Evolutionary conservation across 2,797 vertebrate species (phyloP).

Genomic region (Peromyscus melanophrys): DNA sequence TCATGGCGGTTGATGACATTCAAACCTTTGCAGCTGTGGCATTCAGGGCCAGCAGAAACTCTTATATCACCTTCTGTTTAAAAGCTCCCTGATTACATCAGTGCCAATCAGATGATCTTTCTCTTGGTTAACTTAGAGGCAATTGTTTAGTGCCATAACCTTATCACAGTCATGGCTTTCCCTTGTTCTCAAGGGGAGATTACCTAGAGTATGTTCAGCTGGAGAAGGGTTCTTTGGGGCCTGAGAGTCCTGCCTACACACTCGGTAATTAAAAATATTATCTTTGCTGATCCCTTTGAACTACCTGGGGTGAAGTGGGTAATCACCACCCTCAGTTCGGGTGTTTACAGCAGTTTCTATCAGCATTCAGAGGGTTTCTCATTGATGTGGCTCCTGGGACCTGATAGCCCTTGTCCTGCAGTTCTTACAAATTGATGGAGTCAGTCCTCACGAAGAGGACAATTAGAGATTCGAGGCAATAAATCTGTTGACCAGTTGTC

Average conservation of each 20-base stretch:
- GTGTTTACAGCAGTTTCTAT: neutral
- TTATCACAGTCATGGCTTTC: neutral
- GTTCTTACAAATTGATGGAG: neutral
- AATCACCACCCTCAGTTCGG: neutral
- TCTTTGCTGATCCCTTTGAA: neutral
- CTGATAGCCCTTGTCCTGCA: neutral
- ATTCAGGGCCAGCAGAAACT: neutral
- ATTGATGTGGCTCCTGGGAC: neutral
- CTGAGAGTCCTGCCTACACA: neutral
- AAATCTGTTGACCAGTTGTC: neutral
- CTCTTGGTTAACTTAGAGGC: conserved; percentile 2
- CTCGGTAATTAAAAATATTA: neutral
- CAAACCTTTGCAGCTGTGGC: neutral
- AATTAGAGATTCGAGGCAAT: neutral
- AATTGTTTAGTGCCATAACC: neutral
- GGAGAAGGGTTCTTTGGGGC: neutral
- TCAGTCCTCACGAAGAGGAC: neutral
- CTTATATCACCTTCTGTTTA: neutral
- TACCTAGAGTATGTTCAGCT: no score
- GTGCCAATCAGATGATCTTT: conserved; percentile 33
- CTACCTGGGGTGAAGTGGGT: neutral
- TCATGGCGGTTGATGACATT: neutral
- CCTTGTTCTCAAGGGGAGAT: neutral
- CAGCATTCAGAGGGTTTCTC: neutral
- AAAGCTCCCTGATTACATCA: neutral